Percentiles rank a stretch among this genome's conserved stretches.
phyloP scores from a whole-genome alignment of 2,888 invertebrate species.

The Ctena decussata region DNA sequence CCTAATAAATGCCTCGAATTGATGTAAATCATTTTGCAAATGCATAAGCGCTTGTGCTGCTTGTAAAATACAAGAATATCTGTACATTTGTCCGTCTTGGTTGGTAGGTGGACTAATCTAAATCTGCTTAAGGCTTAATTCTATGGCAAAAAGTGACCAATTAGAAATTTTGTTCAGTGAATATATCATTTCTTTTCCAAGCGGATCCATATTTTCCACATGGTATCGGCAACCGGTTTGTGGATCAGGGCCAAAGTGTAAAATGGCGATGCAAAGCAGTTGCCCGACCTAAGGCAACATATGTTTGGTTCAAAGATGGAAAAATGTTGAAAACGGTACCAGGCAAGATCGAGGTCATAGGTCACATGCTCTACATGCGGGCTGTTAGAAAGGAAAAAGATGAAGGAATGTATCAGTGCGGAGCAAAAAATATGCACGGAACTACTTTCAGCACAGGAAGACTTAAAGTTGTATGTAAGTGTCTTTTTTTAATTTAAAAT shows the following conservation, averaged over 20 bases:
- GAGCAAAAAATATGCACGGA: conserved; percentile 95
- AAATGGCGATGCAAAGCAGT: conserved; percentile 58
- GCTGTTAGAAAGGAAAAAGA: conserved; percentile 88
- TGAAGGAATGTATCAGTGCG: conserved; percentile 98
- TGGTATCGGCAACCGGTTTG: conserved; percentile 48
- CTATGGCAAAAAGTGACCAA: no score
- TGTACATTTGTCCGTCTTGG: no score
- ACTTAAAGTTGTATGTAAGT: conserved; percentile 93
- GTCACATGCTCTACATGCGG: conserved; percentile 73
- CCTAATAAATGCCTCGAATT: no score
- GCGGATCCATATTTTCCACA: conserved; percentile 62
- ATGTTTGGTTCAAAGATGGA: conserved; percentile 61
- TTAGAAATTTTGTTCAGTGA: no score
- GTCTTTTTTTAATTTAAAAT: no score
- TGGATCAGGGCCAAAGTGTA: conserved; percentile 32
- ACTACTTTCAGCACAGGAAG: conserved; percentile 95
- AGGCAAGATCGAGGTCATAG: conserved; percentile 52
- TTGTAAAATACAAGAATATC: no score
- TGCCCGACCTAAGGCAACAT: conserved; percentile 47
- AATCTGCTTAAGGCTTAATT: no score
- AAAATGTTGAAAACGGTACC: conserved; percentile 18
- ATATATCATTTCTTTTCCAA: conserved; percentile 14
- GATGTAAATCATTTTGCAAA: no score
- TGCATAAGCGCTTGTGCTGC: no score
- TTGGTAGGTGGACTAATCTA: no score